These are phyloP conservation scores for Helarctos malayanus DNA, from an alignment of 2,797 vertebrate species.

Conservation along the genomic window DNA sequence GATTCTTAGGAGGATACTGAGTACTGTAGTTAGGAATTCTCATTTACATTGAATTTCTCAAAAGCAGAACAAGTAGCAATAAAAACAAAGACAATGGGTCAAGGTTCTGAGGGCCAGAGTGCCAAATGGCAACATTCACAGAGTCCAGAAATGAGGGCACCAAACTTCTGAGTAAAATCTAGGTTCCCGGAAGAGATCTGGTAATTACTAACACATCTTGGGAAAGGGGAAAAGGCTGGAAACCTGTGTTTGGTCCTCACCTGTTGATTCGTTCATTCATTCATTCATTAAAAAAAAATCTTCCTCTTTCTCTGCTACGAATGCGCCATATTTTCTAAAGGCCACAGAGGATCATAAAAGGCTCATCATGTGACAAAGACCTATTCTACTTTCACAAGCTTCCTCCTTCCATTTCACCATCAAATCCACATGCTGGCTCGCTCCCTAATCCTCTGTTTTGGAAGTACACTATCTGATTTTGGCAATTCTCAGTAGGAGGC, in stretches of 20 bases:
- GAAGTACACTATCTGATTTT: neutral
- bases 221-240: neutral
- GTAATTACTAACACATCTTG: neutral
- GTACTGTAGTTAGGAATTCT: constrained; percentile 42
- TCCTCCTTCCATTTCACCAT: neutral
- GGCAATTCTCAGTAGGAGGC: neutral
- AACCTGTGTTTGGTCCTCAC: neutral
- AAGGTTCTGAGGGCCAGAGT: constrained; percentile 60
- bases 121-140: constrained; percentile 11
- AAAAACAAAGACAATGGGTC: constrained; percentile 37
- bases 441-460: neutral
- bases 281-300: neutral
- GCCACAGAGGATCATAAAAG: neutral
- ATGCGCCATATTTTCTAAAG: neutral
- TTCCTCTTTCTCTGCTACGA: neutral
- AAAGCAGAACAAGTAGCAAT: constrained; percentile 50
- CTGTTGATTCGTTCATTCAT: neutral
- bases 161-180: constrained; percentile 70
- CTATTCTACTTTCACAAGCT: neutral
- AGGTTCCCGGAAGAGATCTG: constrained; percentile 23
- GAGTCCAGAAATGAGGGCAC: neutral
- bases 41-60: constrained; percentile 45
- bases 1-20: constrained; percentile 76
- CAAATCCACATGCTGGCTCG: neutral
- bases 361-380: neutral